Evolutionary conservation across 2,888 invertebrate species (phyloP).

Genomic region (Tetragonisca angustula): DNA sequence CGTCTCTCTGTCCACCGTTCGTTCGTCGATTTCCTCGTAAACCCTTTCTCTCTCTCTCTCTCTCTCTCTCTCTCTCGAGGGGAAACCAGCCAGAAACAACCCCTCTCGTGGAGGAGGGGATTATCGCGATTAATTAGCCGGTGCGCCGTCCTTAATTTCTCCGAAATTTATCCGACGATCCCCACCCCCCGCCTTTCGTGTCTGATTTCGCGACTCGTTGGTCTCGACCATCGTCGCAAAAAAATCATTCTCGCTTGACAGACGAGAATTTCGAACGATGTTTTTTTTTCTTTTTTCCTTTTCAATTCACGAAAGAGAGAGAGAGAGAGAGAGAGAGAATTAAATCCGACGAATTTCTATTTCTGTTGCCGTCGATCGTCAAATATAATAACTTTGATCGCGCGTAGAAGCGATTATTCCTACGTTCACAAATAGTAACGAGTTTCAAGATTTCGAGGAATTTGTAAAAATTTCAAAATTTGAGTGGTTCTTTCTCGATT

Average conservation of each 20-base stretch:
- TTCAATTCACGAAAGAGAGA: neutral
- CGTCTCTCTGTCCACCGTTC: neutral
- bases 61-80: constrained; percentile 5
- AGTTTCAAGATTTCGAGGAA: too few species aligned
- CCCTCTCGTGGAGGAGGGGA: neutral
- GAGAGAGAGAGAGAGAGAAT: neutral
- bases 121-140: constrained; percentile 60
- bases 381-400: too few species aligned
- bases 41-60: too few species aligned
- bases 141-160: constrained; percentile 53
- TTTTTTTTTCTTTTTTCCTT: neutral
- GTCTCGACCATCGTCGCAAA: neutral
- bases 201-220: constrained; percentile 38
- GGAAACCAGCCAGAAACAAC: constrained; percentile 19
- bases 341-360: neutral
- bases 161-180: constrained; percentile 37
- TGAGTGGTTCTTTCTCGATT: too few species aligned
- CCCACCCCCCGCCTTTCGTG: neutral
- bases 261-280: neutral
- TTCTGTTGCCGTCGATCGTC: neutral
- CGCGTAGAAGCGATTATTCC: too few species aligned
- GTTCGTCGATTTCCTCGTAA: constrained; percentile 9
- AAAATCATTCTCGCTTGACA: neutral
- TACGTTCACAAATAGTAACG: too few species aligned
- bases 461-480: too few species aligned